phyloP scores from a whole-genome alignment of 2,888 invertebrate genomes.

The Troides helena region DNA sequence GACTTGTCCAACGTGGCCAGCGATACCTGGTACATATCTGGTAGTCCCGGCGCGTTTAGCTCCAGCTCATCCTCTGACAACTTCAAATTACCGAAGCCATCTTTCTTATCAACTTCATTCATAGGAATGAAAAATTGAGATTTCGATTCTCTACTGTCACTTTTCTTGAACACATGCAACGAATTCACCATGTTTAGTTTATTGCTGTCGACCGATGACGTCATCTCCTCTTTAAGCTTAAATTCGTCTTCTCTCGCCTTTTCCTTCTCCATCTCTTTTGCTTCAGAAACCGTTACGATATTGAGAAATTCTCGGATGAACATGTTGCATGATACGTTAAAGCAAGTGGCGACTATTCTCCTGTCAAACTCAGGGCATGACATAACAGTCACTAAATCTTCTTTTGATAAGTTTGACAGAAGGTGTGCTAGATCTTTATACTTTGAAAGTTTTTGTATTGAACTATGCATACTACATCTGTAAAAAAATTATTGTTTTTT shows the following conservation, averaged over 20 bases:
- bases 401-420: slow-evolving; percentile 56
- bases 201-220: slow-evolving; percentile 67
- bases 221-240: slow-evolving; percentile 58
- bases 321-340: slow-evolving; percentile 71
- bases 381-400: slow-evolving; percentile 70
- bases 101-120: slow-evolving; percentile 56
- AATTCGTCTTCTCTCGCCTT: slow-evolving; percentile 52
- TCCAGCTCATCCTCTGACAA: slow-evolving; percentile 65
- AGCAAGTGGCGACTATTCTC: slow-evolving; percentile 72
- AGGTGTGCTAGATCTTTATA: slow-evolving; percentile 59
- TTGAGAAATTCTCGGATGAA: slow-evolving; percentile 69
- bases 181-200: slow-evolving; percentile 67
- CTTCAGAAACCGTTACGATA: slow-evolving; percentile 55
- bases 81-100: slow-evolving; percentile 65
- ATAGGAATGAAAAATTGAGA: slow-evolving; percentile 76
- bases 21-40: slow-evolving; percentile 58
- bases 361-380: slow-evolving; percentile 72
- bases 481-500: slow-evolving; percentile 27
- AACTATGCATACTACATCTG: slow-evolving; percentile 61
- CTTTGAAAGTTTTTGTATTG: slow-evolving; percentile 53
- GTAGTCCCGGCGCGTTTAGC: slow-evolving; percentile 58
- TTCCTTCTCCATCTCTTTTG: slow-evolving; percentile 63
- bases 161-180: slow-evolving; percentile 68
- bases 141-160: slow-evolving; percentile 69
- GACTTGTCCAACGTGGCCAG: slow-evolving; percentile 60